These are phyloP conservation scores for Rostratula benghalensis DNA, from an alignment of 2,113 vertebrate species.

Conservation along the genomic window DNA sequence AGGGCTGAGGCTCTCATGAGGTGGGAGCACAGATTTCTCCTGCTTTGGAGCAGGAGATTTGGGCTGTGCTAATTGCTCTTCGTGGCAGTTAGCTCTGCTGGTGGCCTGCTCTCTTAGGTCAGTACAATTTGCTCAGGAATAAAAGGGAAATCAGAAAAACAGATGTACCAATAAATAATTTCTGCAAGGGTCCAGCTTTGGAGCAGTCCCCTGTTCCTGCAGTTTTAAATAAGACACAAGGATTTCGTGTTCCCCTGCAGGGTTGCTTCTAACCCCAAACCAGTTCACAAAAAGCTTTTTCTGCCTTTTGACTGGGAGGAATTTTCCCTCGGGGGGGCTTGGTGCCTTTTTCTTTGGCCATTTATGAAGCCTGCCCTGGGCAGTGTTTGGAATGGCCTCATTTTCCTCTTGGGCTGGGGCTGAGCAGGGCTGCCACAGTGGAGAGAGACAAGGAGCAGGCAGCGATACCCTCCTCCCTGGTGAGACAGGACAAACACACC, in stretches of 20 bases:
- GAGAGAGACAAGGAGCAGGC: not conserved
- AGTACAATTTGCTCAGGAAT: not conserved
- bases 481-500: accelerated
- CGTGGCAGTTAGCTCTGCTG: not conserved
- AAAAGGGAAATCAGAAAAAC: not conserved
- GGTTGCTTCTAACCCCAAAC: not conserved
- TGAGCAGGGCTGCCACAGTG: not conserved
- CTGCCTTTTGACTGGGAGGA: not conserved
- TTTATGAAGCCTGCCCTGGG: not conserved
- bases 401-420: not conserved
- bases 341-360: not conserved
- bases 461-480: not conserved
- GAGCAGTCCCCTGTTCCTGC: not conserved
- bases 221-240: not conserved
- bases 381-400: not conserved
- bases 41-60: not conserved
- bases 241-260: not conserved
- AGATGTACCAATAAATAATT: not conserved
- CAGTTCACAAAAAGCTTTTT: not conserved
- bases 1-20: accelerated
- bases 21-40: not conserved
- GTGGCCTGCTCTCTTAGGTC: not conserved
- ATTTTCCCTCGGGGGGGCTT: not conserved
- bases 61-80: not conserved
- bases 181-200: not conserved